Evolutionary conservation across 2,797 vertebrate species (phyloP), one percentile per base, ranked within the genome.

Genomic region (Periparus ater): DNA sequence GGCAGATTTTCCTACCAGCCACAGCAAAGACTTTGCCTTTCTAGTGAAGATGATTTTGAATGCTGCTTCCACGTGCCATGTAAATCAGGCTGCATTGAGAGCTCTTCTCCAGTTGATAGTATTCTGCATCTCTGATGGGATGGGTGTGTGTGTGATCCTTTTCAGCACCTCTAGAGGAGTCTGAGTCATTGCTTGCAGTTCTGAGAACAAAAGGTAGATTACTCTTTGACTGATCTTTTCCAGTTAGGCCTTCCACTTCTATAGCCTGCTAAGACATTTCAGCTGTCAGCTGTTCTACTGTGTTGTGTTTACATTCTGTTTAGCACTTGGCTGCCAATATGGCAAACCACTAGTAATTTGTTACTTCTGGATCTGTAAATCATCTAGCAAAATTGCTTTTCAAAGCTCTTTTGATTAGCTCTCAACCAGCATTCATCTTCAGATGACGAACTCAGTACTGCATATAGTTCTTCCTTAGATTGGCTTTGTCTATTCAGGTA

Each of bases 381-480:
- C 76, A 77, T 8, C 32, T n/a, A 36, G 44, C 26, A 44, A 17
- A 66, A 54, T 78, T 7, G 1, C 77, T 90, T 40, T 83, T 93
- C 79, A 88, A 91, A 85, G 83, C 20, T 79, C 75, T 38, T 76
- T 88, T 73, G 44, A 48, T 88, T 84, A 74, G 3, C 58, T 95
- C 54, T 80, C 75, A 80, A 85, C 60, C 13, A 74, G 30, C 13
- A 70, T 88, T 91, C 45, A 21, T 85, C 61, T 89, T 85, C 85
- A 86, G 79, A 66, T 81, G 80, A 92, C 30, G 95, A 61, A 72
- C 16, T 84, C 77, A 38, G 32, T 88, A 75, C 50, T 96, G 55
- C 66, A n/a, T 51, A 5, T 68, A 84, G 53, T 63, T 80, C 44
- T 54, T 89, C 74, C 92, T 94, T 77, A 45, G 47, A 89, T 55